phyloP scores from a whole-genome alignment of 2,113 vertebrate genomes.

The Thamnaconus septentrionalis region DNA sequence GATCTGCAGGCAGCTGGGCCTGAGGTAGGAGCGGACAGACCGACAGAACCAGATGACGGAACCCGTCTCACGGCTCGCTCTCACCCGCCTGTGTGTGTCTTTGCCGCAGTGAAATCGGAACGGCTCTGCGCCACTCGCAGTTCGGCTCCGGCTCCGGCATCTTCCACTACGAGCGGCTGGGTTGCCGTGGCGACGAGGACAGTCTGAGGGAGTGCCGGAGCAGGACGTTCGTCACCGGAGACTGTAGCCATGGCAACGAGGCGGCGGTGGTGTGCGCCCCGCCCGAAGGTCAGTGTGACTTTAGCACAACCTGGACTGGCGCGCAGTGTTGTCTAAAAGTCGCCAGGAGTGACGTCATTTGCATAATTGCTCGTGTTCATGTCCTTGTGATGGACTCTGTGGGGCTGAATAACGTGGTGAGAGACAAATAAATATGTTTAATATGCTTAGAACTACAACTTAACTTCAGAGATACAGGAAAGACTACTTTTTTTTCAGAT shows the following conservation, averaged over 20 bases:
- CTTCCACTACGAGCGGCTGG: conserved; percentile 82
- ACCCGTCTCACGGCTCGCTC: not conserved
- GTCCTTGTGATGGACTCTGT: too few relatives aligned
- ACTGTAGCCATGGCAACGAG: conserved; percentile 82
- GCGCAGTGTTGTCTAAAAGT: too few relatives aligned
- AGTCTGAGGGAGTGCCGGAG: conserved; percentile 80
- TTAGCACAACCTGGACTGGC: not conserved
- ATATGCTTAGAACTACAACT: too few relatives aligned
- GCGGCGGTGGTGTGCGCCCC: conserved; percentile 77
- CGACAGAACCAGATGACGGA: too few relatives aligned
- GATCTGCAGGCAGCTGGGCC: conserved; percentile 86
- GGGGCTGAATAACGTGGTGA: too few relatives aligned
- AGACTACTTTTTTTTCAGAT: too few relatives aligned
- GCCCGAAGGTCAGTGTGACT: conserved; percentile 83
- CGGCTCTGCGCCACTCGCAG: conserved; percentile 73
- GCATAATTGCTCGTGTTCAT: too few relatives aligned
- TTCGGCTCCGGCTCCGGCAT: conserved; percentile 75
- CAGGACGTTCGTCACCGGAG: conserved; percentile 75
- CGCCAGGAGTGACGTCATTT: too few relatives aligned
- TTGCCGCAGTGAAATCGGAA: conserved; percentile 81
- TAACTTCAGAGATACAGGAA: too few relatives aligned
- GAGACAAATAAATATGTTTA: too few relatives aligned
- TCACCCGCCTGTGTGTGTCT: not conserved
- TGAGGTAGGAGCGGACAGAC: conserved; percentile 68
- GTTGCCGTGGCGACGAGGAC: conserved; percentile 86